Conservation (phyloP, 2,113 vertebrate species). For the Cinclus cinclus region DNA sequence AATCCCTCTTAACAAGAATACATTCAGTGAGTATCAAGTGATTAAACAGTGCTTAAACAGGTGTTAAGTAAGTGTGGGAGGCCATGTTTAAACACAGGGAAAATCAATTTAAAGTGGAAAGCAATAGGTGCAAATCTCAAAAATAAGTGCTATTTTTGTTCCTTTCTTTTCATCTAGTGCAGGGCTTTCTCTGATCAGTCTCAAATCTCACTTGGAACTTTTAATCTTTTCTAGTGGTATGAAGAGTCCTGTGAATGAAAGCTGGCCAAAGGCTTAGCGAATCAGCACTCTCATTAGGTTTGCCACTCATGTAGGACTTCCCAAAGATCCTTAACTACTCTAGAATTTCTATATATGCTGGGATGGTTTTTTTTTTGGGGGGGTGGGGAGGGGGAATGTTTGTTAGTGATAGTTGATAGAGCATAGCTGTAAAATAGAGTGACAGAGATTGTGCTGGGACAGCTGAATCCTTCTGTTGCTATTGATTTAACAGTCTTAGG, state of each 20-base stretch:
- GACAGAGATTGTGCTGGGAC: neutral
- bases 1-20: neutral
- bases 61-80: neutral
- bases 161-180: neutral
- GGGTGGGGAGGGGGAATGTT: fast-evolving
- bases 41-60: conserved; percentile 7
- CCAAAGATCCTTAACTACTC: neutral
- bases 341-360: neutral
- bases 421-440: neutral
- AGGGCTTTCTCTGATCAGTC: neutral
- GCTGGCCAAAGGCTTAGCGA: neutral
- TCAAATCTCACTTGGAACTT: neutral
- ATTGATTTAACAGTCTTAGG: neutral
- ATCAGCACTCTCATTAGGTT: neutral
- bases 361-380: neutral
- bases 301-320: neutral
- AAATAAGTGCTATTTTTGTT: neutral
- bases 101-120: neutral
- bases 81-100: neutral
- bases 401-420: neutral
- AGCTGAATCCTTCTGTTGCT: neutral
- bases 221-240: neutral
- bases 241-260: neutral
- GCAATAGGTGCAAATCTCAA: neutral
- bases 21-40: neutral